Evolutionary conservation across 2,888 invertebrate genomes (phyloP).

Genomic region (Drosophila cognata): DNA sequence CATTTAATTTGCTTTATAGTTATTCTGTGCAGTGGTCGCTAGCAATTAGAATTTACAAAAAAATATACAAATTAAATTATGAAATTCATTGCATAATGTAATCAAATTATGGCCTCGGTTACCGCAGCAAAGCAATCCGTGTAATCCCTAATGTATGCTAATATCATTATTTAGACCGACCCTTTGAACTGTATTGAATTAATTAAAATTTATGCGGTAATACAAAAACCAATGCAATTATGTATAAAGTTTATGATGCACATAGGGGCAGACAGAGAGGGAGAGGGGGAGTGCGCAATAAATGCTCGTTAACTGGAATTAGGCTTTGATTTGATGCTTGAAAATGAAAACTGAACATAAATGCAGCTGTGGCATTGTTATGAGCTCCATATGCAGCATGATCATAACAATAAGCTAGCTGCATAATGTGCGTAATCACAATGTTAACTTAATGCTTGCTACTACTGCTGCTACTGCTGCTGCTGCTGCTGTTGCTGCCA

Average conservation of each 20-base stretch:
- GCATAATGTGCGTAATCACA: slow-evolving; percentile 55
- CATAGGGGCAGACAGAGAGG: too few species aligned
- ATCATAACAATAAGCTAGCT: slow-evolving; percentile 48
- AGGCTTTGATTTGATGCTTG: slow-evolving; percentile 22
- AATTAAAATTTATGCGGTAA: not conserved
- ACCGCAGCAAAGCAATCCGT: not conserved
- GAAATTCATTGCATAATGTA: not conserved
- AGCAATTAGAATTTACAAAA: too few species aligned
- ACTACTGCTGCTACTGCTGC: not conserved
- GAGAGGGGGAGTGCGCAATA: not conserved
- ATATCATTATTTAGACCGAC: not conserved
- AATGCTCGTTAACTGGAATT: slow-evolving; percentile 14
- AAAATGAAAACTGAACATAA: slow-evolving; percentile 8
- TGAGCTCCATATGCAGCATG: slow-evolving; percentile 16
- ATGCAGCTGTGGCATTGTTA: slow-evolving; percentile 17
- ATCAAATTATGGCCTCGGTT: not conserved
- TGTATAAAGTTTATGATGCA: not conserved
- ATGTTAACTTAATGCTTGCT: slow-evolving; percentile 44
- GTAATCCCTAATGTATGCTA: not conserved
- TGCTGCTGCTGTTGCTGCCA: not conserved
- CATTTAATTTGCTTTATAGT: too few species aligned
- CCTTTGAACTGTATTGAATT: not conserved
- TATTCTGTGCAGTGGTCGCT: too few species aligned
- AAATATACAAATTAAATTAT: not conserved
- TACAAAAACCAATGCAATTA: not conserved